Evolutionary conservation across 2,113 vertebrate genomes (phyloP), one percentile per base, ranked within the genome.

Genomic region (Entelurus aequoreus): DNA sequence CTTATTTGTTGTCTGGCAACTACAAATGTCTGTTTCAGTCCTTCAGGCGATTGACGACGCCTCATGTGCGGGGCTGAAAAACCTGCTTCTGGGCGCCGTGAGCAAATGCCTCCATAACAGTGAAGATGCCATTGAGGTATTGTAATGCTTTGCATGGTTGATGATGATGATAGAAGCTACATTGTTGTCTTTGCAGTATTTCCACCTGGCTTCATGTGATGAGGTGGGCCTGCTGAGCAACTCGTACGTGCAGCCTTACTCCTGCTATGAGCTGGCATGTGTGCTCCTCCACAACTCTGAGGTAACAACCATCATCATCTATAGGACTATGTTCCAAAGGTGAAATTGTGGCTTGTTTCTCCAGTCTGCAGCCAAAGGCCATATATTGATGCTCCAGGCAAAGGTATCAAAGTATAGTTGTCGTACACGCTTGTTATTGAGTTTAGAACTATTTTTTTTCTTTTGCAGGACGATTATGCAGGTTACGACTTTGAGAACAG

Each of bases 401-500:
- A 98, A 98, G 95, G 95, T 98, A 93, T 42, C 7, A 44, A 4
- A 13, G 15, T 5, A 19, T 6, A 6, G 16, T 21, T 16, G 48
- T 16, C 8, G n/a, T 8, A 21, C 10, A 12, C 40, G 6, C 5
- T 1, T 57, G 48, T 47, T 46, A 5, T 62, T 61, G 15, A 53
- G 9, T 58, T 48, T 37, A 36, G 48, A 48, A 16, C 2, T 8
- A 7, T 8, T 3, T 14, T 49, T 16, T 59, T 7, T 60, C 7
- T 36, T 60, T 48, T 49, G 58, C 85, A 98, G 95, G 95, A 98
- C 84, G 93, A 94, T 53, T 97, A 92, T 36, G 87, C 84, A 7
- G 95, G 94, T 77, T 98, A 97, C 63, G 95, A 98, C 84, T 97
- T 98, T 86, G 95, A 97, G 82, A 98, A 97, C 92, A 90, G 95